Base-by-base conservation (phyloP, 2,113 vertebrate species). In the human (Homo sapiens) region DNA sequence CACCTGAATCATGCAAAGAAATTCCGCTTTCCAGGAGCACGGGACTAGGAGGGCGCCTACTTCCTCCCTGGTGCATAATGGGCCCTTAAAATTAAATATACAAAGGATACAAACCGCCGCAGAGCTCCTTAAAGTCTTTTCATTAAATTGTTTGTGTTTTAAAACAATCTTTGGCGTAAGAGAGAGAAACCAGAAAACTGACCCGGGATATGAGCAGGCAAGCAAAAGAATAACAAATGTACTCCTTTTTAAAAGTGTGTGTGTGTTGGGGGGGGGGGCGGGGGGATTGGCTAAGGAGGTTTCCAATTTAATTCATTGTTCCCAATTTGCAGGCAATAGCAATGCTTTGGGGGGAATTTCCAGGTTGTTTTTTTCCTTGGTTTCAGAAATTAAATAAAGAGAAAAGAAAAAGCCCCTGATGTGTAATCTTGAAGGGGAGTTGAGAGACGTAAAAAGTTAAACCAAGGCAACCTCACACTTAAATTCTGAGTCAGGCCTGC, bases 351-450 rank as follows among this genome's bases (percentile, higher is more conserved):
- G 27, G 45, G 30, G 35, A 66, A 79, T 94, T 96, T 97, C 88
- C 92, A 97, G 52, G 27, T 70, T 79, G 35, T 38, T 96, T 87
- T 96, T 87, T 89, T 88, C 80, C 80, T 78, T 79, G 23, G 89
- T 76, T 94, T 80, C 57, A 35, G 59, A 40, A 52, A 57, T 93
- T 57, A 38, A 85, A 72, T 17, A 22, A 18, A n/a, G 38, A 40
- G 38, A 38, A 20, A 32, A 7, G 40, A 52, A 35, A 66, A 73
- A 68, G n/a, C 5, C 57, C 38, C 64, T 75, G 11, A 38, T 22
- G 32, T 75, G 68, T 95, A n/a, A 78, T 91, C 82, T 84, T 48
- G 14, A 90, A 85, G 52, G 90, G 35, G 35, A 72, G 40, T 52
- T 61, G 43, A 32, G 66, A 80, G 48, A 92, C 66, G 38, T 73